Percentiles rank a stretch among this genome's conserved stretches.
Conservation (phyloP, 2,797 vertebrate genomes). For the Selene dorsalis region DNA sequence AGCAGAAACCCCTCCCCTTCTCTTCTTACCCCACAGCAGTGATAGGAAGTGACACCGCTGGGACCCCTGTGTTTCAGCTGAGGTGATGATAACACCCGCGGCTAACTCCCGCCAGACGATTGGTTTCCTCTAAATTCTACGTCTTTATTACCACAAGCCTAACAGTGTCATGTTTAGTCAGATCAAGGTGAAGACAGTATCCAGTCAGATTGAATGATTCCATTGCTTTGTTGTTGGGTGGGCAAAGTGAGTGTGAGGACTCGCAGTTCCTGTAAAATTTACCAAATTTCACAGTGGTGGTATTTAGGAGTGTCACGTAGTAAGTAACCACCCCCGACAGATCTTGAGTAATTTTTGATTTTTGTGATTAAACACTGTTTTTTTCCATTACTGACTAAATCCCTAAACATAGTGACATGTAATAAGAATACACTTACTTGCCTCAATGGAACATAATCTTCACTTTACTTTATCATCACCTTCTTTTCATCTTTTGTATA, state of each 20-base stretch:
- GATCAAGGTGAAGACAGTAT: slow-evolving; percentile 18
- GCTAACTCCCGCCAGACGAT: slow-evolving; percentile 28
- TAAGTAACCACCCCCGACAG: slow-evolving; percentile 26
- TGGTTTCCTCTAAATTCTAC: slow-evolving; percentile 64
- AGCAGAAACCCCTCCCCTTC: slow-evolving; percentile 1
- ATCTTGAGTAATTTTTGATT: slow-evolving; percentile 44
- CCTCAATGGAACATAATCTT: slow-evolving; percentile 7
- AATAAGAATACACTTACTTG: slow-evolving; percentile 14
- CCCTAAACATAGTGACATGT: neutral
- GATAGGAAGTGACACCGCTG: slow-evolving; percentile 70
- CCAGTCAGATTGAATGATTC: slow-evolving; percentile 55
- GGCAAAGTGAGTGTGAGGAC: slow-evolving; percentile 32
- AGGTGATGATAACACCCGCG: slow-evolving; percentile 35
- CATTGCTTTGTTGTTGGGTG: slow-evolving; percentile 45
- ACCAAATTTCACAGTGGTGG: slow-evolving; percentile 4
- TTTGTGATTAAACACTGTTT: slow-evolving; percentile 12
- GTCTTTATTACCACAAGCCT: slow-evolving; percentile 37
- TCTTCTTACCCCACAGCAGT: slow-evolving; percentile 24
- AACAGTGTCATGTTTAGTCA: slow-evolving; percentile 51
- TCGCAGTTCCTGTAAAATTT: slow-evolving; percentile 54
- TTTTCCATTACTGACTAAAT: slow-evolving; percentile 39
- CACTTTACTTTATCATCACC: neutral
- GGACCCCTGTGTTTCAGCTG: slow-evolving; percentile 55
- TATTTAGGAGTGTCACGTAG: slow-evolving; percentile 2
- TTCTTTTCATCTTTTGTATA: neutral